Conservation (phyloP, 2,797 vertebrate genomes). For the Callimico goeldii region DNA sequence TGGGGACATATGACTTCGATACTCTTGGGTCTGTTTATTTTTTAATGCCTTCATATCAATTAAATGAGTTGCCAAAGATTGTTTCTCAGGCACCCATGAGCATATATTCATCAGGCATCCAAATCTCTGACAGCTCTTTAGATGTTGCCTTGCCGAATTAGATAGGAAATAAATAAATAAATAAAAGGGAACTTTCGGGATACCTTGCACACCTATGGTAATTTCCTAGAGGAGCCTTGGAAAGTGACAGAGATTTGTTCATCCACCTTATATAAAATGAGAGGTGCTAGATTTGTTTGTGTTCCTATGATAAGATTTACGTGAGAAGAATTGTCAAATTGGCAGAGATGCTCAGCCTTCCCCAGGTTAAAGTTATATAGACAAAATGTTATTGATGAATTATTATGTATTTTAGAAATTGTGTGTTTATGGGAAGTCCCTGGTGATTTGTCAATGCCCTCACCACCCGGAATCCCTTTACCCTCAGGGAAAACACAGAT, state of each 20-base stretch:
- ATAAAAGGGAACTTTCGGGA: background rate
- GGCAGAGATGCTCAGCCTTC: background rate
- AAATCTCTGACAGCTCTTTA: background rate
- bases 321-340: background rate
- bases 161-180: background rate
- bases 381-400: background rate
- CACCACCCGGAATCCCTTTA: background rate
- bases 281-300: background rate
- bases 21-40: background rate
- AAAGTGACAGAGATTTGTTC: background rate
- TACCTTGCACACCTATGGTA: background rate
- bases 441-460: background rate
- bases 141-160: background rate
- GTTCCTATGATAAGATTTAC: background rate
- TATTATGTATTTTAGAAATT: background rate
- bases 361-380: background rate
- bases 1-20: background rate
- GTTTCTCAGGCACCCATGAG: background rate
- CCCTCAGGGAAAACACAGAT: background rate
- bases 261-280: background rate
- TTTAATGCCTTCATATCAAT: background rate
- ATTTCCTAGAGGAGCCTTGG: background rate
- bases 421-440: background rate
- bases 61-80: background rate
- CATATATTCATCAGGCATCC: background rate